A percentile compares a stretch with the other conserved stretches of the same genome.
Evolutionary conservation across 2,113 vertebrate genomes (phyloP).

Genomic region (Heptranchias perlo): DNA sequence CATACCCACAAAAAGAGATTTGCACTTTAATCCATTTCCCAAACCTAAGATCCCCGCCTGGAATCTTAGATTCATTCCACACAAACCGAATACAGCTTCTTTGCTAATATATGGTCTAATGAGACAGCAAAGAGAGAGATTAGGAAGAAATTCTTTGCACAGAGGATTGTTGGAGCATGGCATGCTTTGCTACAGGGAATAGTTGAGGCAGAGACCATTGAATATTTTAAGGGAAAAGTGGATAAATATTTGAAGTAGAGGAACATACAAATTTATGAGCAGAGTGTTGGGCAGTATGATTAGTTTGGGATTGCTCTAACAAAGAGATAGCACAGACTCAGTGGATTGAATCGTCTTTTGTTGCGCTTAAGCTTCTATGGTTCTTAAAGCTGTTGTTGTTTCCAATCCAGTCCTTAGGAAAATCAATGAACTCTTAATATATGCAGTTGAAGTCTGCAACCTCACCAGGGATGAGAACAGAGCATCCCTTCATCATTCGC

Average conservation of each 20-base stretch:
- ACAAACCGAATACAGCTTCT: neutral
- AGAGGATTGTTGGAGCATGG: neutral
- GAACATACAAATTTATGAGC: neutral
- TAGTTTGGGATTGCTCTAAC: neutral
- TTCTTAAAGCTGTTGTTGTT: neutral
- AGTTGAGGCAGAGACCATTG: neutral
- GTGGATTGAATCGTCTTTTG: neutral
- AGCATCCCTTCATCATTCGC: neutral
- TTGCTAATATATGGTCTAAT: neutral
- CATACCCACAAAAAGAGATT: neutral
- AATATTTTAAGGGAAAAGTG: neutral
- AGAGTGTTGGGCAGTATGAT: neutral
- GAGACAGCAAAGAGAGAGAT: neutral
- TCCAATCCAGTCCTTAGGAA: neutral
- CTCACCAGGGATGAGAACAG: too few species aligned
- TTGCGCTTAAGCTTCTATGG: neutral
- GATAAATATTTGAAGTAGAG: neutral
- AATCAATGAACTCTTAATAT: neutral
- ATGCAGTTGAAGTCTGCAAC: neutral
- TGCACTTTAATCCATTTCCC: neutral
- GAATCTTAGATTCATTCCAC: neutral
- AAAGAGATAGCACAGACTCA: neutral
- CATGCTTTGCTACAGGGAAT: conserved; percentile 18
- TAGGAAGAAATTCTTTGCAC: neutral
- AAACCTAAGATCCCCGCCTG: neutral